Percentiles rank a stretch among this genome's conserved stretches.
phyloP scores from a whole-genome alignment of 2,113 vertebrate genomes.

The Suncus etruscus region DNA sequence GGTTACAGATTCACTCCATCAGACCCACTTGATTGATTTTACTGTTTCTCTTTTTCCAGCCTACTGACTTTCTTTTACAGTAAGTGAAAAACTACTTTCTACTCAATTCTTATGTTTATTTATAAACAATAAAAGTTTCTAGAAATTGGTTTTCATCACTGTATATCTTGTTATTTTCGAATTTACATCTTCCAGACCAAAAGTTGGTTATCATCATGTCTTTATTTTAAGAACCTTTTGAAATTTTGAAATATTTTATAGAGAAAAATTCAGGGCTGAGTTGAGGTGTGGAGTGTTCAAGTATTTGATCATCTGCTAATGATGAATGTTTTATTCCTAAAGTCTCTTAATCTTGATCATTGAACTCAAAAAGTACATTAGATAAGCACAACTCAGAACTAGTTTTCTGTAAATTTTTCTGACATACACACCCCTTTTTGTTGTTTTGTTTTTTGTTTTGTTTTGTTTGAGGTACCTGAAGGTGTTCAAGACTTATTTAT shows the following conservation, averaged over 20 bases:
- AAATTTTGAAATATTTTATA: not conserved
- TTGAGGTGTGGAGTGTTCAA: not conserved
- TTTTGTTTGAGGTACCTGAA: too few species aligned
- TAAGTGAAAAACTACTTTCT: not conserved
- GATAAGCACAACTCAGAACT: not conserved
- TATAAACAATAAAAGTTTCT: not conserved
- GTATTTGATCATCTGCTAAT: not conserved
- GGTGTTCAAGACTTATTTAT: too few species aligned
- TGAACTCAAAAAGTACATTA: not conserved
- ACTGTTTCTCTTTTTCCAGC: not conserved
- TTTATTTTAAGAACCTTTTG: not conserved
- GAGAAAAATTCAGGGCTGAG: not conserved
- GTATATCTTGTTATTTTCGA: not conserved
- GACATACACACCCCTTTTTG: too few species aligned
- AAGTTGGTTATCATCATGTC: not conserved
- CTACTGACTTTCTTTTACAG: not conserved
- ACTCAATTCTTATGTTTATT: not conserved
- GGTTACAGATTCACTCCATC: not conserved
- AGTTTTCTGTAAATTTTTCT: not conserved
- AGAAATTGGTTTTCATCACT: not conserved
- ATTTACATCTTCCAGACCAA: accelerated
- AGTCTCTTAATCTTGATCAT: not conserved
- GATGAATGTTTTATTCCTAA: not conserved
- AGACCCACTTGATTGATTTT: not conserved
- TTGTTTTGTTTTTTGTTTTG: too few species aligned